A percentile compares a stretch with the other conserved stretches of the same genome.
These are phyloP conservation scores for Parasteatoda tepidariorum DNA, from an alignment of 1,140 invertebrate genomes.

Conservation along the genomic window DNA sequence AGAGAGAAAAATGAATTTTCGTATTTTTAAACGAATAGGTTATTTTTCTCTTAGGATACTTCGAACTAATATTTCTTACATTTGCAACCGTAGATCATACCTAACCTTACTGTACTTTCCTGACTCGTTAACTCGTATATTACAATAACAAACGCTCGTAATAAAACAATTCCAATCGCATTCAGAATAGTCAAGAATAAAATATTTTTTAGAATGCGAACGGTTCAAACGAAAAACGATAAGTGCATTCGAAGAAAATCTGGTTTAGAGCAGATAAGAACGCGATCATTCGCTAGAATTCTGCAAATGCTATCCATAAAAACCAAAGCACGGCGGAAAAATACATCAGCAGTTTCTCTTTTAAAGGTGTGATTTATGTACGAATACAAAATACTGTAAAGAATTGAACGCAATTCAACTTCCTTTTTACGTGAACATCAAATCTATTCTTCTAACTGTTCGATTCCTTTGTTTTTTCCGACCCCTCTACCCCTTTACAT, in stretches of 20 bases:
- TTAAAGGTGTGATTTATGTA: slow-evolving; percentile 11
- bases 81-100: no score
- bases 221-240: background rate
- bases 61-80: no score
- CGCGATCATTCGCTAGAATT: background rate
- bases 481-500: background rate
- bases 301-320: slow-evolving; percentile 17
- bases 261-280: slow-evolving; percentile 23
- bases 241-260: background rate
- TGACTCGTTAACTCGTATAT: no score
- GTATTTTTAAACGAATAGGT: no score
- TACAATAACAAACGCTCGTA: no score
- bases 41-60: no score
- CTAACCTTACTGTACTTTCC: no score
- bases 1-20: no score
- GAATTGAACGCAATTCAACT: slow-evolving; percentile 30
- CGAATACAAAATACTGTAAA: slow-evolving; percentile 29
- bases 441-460: background rate
- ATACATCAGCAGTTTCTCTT: slow-evolving; percentile 24
- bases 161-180: no score
- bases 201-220: no score
- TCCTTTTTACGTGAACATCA: slow-evolving; percentile 2
- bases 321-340: slow-evolving; percentile 11
- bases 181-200: no score
- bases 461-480: background rate